Evolutionary conservation across 2,113 vertebrate species (phyloP).

Genomic region (Corythornis vintsioides): DNA sequence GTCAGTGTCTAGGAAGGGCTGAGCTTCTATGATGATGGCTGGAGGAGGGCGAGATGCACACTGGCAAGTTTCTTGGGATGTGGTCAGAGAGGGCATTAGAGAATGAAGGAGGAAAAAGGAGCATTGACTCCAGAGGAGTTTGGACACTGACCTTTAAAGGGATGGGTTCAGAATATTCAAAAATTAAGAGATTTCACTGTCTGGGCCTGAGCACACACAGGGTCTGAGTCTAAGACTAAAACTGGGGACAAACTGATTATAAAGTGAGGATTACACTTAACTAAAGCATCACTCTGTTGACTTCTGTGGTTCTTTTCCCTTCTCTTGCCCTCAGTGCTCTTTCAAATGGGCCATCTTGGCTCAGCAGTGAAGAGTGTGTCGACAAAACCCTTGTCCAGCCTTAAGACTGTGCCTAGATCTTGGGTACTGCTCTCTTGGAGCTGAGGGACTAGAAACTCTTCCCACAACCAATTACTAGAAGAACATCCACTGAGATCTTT

Average conservation of each 20-base stretch:
- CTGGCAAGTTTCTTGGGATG: neutral
- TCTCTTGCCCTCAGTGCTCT: neutral
- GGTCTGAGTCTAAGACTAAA: neutral
- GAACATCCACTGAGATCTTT: neutral
- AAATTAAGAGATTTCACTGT: neutral
- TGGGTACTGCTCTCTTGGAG: neutral
- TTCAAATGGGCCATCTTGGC: neutral
- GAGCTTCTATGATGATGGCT: neutral
- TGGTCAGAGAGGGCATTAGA: neutral
- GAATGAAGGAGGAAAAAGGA: neutral
- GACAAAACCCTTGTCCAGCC: rapidly evolving
- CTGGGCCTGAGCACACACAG: neutral
- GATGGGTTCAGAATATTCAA: neutral
- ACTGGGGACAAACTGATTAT: neutral
- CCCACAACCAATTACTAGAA: neutral
- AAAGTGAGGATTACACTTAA: neutral
- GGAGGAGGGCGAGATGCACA: neutral
- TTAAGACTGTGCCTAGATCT: neutral
- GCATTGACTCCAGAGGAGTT: neutral
- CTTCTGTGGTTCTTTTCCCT: neutral
- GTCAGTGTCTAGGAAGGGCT: neutral
- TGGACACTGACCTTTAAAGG: neutral
- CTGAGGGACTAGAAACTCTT: neutral
- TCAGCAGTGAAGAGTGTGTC: neutral
- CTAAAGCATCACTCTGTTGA: neutral